Base-by-base conservation (phyloP, 2,888 invertebrate genomes). In the Chaitophorus viminalis region DNA sequence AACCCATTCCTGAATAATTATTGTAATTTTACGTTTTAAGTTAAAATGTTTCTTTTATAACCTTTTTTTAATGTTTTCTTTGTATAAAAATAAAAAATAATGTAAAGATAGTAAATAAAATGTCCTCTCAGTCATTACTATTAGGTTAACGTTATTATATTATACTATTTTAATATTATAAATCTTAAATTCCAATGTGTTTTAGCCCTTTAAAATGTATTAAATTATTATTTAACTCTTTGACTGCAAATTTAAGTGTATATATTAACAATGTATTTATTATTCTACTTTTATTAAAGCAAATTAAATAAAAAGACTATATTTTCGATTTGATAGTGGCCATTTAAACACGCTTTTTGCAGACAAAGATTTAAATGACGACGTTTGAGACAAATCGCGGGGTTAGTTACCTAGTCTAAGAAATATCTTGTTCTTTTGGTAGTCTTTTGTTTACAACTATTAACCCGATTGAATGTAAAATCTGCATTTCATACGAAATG, bases 331-430 rank as follows among this genome's bases (percentile, higher is more conserved):
- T n/a, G 68, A 36, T 1, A 68, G 46, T 39, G 75, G 83, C 60
- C 83, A 77, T 72, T 18, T 86, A 72, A 72, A n/a, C 29, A 18
- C 5, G 21, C 21, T 74, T 9, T 60, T 87, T 81, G 79, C 54
- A 8, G 87, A 33, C 74, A 75, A 74, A 87, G 76, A 68, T 76
- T 87, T 75, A 39, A 81, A 74, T 25, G 21, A 72, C 29, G 78
- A 65, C 75, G 79, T 72, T 87, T 9, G 52, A 78, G 11, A 36
- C 21, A 81, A 52, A 60, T 74, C 79, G 72, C 74, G 39, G 81
- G 65, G 74, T 75, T 87, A 87, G 87, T 87, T 87, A 87, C 87
- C 87, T 87, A 87, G 87, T 87, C 74, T 87, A 75, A 81, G 79
- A 87, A 65, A 65, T 54, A 52, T 87, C 39, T 81, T 81, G 74